These are phyloP conservation scores for Xanthia togata DNA, from an alignment of 2,888 invertebrate species.

Conservation along the genomic window DNA sequence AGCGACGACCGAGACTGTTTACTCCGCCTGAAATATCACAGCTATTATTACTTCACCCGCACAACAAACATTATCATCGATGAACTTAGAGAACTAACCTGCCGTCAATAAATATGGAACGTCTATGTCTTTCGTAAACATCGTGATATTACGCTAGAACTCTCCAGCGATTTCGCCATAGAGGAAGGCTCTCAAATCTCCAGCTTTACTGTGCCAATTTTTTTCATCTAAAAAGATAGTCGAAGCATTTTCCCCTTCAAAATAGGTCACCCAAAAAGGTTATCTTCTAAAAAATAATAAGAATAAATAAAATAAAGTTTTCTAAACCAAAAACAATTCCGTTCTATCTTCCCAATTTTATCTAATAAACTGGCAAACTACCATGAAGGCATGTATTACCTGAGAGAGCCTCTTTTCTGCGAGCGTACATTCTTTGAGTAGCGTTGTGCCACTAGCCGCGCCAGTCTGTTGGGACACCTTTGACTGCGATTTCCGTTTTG, in stretches of 20 bases:
- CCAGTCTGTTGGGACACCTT: slow-evolving; percentile 92
- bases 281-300: slow-evolving; percentile 39
- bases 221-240: slow-evolving; percentile 49
- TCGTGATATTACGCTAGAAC: slow-evolving; percentile 25
- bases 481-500: slow-evolving; percentile 84
- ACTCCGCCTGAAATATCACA: slow-evolving; percentile 73
- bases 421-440: slow-evolving; percentile 92
- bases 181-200: slow-evolving; percentile 25
- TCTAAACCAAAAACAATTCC: slow-evolving; percentile 1
- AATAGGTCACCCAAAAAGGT: slow-evolving; percentile 39
- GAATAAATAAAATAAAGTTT: slow-evolving; percentile 38
- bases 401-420: slow-evolving; percentile 88
- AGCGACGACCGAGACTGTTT: slow-evolving; percentile 78
- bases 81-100: slow-evolving; percentile 55
- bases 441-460: slow-evolving; percentile 93
- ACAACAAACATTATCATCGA: neutral
- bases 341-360: slow-evolving; percentile 4
- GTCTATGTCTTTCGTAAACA: slow-evolving; percentile 45
- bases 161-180: slow-evolving; percentile 32
- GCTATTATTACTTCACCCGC: slow-evolving; percentile 8
- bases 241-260: slow-evolving; percentile 40
- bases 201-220: slow-evolving; percentile 29
- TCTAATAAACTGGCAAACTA: neutral
- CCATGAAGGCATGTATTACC: slow-evolving; percentile 67
- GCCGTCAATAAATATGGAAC: slow-evolving; percentile 38